A percentile compares a stretch with the other conserved stretches of the same genome.
These are phyloP conservation scores for Brachylomia viminalis DNA, from an alignment of 2,888 invertebrate species.

Conservation along the genomic window DNA sequence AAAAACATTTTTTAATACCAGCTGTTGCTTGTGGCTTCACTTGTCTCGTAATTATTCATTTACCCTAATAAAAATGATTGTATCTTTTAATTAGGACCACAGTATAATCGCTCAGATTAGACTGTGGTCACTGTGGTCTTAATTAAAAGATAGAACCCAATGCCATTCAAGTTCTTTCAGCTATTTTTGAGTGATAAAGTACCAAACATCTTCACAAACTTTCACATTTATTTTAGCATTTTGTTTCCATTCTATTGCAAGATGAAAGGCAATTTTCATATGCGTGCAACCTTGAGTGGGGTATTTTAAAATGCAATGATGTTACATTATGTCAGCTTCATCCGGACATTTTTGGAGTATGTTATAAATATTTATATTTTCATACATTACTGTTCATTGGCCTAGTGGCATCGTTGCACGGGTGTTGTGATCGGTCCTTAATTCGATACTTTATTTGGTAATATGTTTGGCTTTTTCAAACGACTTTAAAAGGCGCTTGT, in stretches of 20 bases:
- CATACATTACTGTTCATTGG: constrained; percentile 13
- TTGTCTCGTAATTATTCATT: rapidly evolving
- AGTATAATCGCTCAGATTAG: too few species aligned
- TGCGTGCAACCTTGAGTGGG: not conserved
- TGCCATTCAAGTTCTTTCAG: not conserved
- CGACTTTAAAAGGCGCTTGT: not conserved
- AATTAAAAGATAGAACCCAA: too few species aligned
- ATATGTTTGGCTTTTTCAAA: not conserved
- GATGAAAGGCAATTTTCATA: constrained; percentile 2
- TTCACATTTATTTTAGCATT: not conserved
- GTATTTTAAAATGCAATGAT: constrained; percentile 42
- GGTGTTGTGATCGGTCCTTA: not conserved
- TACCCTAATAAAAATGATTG: not conserved
- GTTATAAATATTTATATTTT: constrained; percentile 45
- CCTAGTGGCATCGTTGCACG: not conserved
- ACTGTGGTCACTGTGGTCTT: too few species aligned
- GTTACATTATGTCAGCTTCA: constrained; percentile 20
- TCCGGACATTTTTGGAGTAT: constrained; percentile 16
- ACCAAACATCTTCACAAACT: not conserved
- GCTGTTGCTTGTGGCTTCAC: not conserved
- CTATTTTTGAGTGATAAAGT: not conserved
- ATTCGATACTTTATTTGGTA: not conserved
- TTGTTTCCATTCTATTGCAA: too few species aligned
- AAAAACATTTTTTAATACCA: constrained; percentile 1
- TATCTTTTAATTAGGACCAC: too few species aligned